Conservation (phyloP, 1,140 invertebrate genomes). For the Choristoneura fumiferana region DNA sequence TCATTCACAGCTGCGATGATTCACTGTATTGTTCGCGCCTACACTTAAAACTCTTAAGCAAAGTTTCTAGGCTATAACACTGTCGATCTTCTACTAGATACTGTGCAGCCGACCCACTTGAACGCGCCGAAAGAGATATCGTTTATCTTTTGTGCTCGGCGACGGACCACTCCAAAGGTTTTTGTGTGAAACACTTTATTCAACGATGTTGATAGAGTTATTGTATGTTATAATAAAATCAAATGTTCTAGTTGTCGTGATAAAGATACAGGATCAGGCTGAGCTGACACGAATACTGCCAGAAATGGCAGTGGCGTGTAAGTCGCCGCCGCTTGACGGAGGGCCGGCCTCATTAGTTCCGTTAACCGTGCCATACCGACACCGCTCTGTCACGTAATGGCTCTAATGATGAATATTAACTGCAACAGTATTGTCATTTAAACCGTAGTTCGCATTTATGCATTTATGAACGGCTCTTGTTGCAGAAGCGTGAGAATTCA, state of each 20-base stretch:
- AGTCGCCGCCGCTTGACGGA: constrained; percentile 20
- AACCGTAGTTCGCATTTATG: too few relatives aligned
- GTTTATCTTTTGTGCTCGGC: constrained; percentile 7
- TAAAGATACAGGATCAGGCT: constrained; percentile 28
- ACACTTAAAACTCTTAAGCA: constrained; percentile 31
- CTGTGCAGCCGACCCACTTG: constrained; percentile 18
- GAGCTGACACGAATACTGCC: constrained; percentile 33
- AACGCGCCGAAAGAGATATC: constrained; percentile 27
- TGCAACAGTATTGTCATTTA: too few relatives aligned
- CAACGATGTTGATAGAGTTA: constrained; percentile 1
- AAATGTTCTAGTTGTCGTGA: neutral
- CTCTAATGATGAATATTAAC: constrained; percentile 21
- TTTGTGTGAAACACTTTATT: constrained; percentile 3
- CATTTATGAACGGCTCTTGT: too few relatives aligned
- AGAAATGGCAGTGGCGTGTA: constrained; percentile 28
- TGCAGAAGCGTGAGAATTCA: too few relatives aligned
- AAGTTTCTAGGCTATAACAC: constrained; percentile 30
- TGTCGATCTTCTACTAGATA: constrained; percentile 30
- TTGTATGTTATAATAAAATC: neutral
- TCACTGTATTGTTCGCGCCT: constrained; percentile 51
- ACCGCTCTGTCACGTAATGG: constrained; percentile 23
- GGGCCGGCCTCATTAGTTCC: constrained; percentile 41
- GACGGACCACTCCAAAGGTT: neutral
- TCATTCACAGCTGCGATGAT: constrained; percentile 53
- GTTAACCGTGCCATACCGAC: constrained; percentile 34